Conservation (phyloP, 2,888 invertebrate genomes). For the Hypolimnas misippus region DNA sequence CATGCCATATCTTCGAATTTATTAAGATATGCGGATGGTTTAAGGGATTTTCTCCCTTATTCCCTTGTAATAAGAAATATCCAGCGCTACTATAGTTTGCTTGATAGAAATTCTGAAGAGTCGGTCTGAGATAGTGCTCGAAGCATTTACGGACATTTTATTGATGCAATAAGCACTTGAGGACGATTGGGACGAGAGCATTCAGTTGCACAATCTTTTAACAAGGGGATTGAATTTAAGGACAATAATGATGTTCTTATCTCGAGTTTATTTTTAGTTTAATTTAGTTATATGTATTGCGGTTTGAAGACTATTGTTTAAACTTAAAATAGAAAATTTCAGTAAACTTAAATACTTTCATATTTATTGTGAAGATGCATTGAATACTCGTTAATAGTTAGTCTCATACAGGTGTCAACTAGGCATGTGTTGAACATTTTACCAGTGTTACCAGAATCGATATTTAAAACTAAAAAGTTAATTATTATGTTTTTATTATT, state of each 20-base stretch:
- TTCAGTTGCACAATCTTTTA: conserved; percentile 36
- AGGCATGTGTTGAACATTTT: too few species aligned
- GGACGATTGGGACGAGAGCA: conserved; percentile 48
- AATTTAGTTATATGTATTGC: neutral
- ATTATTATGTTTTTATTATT: too few species aligned
- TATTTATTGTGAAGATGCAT: too few species aligned
- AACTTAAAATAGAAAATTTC: too few species aligned
- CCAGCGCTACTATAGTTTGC: conserved; percentile 13
- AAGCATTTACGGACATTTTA: conserved; percentile 69
- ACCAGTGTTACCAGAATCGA: too few species aligned
- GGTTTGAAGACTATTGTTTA: neutral
- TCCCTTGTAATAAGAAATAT: conserved; percentile 19
- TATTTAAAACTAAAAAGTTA: too few species aligned
- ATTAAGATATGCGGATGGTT: conserved; percentile 32
- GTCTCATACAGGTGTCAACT: too few species aligned
- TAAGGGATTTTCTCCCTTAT: conserved; percentile 36
- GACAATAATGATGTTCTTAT: conserved; percentile 27
- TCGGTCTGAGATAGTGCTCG: conserved; percentile 58
- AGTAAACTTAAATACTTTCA: too few species aligned
- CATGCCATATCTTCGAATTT: conserved; percentile 45
- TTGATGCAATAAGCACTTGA: conserved; percentile 72
- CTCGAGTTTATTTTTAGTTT: conserved; percentile 6
- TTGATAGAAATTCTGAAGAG: conserved; percentile 44
- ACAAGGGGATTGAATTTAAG: conserved; percentile 35
- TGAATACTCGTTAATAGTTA: too few species aligned